Base-by-base conservation (phyloP, 1,140 invertebrate genomes). In the Oryctes rhinoceros region DNA sequence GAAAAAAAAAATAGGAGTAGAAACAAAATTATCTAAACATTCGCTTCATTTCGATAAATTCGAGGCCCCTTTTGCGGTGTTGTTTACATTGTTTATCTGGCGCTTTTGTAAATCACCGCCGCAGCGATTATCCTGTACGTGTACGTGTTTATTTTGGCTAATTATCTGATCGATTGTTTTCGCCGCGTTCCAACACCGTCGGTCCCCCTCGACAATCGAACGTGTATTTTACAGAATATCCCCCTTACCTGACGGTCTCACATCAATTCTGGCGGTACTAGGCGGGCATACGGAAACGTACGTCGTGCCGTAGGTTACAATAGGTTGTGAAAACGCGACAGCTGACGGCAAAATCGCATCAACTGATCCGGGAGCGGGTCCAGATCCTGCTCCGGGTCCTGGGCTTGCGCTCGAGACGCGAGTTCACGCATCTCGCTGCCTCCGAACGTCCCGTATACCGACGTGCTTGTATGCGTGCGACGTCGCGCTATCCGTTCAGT, bases 311-410 rank as follows among this genome's bases (percentile, higher is more conserved):
- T 53, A 15, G n/a, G 49, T 18, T n/a, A 59, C 53, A 59, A 59
- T n/a, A 59, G 53, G 53, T 59, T 59, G 53, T 59, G 53, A 59
- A 59, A 59, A 59, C 18, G 53, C 53, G 53, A 59, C 53, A 59
- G 53, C 53, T 59, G 53, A 59, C 53, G 53, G 15, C n/a, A 59
- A 59, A 59, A 15, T 59, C 53, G 53, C 53, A 59, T 59, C 53
- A 59, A 59, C 13, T 59, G 53, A n/a, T 59, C 53, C 53, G 53
- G 53, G 53, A 18, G 18, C 53, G 53, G 15, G 53, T 59, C 53
- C 53, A 18, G 53, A 59, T 59, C 53, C 53, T 59, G 53, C 53
- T 59, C 53, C 53, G 53, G 53, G 53, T 59, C 18, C 53, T 44
- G 53, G 18, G 53, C 18, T 59, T 59, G 53, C 53, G 53, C 53